A percentile compares a stretch with the other conserved stretches of the same genome.
These are phyloP conservation scores for Cydia amplana DNA, from an alignment of 1,140 invertebrate genomes.

Conservation along the genomic window DNA sequence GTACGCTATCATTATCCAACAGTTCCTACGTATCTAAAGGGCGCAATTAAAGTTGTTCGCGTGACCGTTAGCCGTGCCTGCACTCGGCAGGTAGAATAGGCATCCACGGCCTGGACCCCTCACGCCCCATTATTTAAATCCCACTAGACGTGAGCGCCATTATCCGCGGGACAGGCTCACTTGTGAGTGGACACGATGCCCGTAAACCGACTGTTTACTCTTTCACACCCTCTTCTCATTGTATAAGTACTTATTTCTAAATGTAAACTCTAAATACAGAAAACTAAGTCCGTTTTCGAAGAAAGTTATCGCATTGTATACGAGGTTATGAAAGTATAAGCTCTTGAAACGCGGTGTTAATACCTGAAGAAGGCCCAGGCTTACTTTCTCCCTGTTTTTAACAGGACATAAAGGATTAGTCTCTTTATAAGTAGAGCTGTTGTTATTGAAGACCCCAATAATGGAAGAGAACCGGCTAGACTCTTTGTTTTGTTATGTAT, in stretches of 20 bases:
- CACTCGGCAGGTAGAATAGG: neutral
- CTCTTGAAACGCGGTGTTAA: neutral
- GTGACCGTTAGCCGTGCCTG: neutral
- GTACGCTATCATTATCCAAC: neutral
- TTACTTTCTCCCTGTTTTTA: neutral
- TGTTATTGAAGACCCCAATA: slow-evolving; percentile 3
- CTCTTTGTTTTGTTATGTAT: neutral
- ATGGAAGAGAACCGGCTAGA: neutral
- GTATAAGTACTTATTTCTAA: neutral
- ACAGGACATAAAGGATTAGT: slow-evolving; percentile 8
- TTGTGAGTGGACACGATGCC: slow-evolving; percentile 19
- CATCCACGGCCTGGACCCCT: slow-evolving; percentile 20
- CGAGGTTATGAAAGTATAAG: slow-evolving; percentile 1
- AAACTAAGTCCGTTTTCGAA: neutral
- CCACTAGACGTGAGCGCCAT: slow-evolving; percentile 31
- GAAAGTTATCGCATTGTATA: neutral
- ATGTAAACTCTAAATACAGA: neutral
- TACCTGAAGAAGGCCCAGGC: neutral
- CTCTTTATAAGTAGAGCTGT: neutral
- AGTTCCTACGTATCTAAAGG: neutral
- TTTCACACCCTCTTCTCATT: neutral
- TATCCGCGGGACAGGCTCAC: slow-evolving; percentile 10
- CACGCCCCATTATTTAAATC: slow-evolving; percentile 32
- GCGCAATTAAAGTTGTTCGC: neutral
- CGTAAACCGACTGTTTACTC: neutral